phyloP scores from a whole-genome alignment of 64 coral and sea anemone species.

The Montipora capricornis region DNA sequence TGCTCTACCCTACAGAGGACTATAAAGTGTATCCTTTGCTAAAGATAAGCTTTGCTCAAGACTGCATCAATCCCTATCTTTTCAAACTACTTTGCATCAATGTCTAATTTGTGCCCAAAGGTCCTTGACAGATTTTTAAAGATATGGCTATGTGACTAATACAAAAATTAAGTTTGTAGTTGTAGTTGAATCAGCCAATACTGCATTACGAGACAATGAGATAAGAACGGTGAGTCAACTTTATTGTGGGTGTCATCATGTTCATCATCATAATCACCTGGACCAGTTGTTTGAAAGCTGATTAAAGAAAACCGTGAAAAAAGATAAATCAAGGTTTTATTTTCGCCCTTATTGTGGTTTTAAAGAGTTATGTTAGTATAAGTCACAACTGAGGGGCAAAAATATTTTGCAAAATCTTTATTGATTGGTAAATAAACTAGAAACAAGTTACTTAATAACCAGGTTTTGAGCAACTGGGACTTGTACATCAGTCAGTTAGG shows the following conservation, averaged over 20 bases:
- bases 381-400: no score
- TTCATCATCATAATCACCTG: neutral
- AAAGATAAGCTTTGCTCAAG: neutral
- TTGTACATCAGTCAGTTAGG: no score
- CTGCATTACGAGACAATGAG: constrained; percentile 94
- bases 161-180: constrained; percentile 99
- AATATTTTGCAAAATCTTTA: no score
- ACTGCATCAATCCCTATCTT: neutral
- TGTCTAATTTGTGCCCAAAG: neutral
- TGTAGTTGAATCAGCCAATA: constrained; percentile 97
- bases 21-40: constrained; percentile 99
- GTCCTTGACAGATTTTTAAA: constrained; percentile 53
- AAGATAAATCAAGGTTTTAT: no score
- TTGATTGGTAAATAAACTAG: no score
- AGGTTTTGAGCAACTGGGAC: no score
- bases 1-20: constrained; percentile 97
- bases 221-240: constrained; percentile 90
- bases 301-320: no score
- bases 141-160: constrained; percentile 99
- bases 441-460: no score
- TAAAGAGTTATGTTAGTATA: no score
- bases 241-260: neutral
- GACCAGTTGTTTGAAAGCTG: no score
- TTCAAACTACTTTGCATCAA: neutral
- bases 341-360: no score